Base-by-base conservation (phyloP, 2,888 invertebrate species). In the Tipula confusa region DNA sequence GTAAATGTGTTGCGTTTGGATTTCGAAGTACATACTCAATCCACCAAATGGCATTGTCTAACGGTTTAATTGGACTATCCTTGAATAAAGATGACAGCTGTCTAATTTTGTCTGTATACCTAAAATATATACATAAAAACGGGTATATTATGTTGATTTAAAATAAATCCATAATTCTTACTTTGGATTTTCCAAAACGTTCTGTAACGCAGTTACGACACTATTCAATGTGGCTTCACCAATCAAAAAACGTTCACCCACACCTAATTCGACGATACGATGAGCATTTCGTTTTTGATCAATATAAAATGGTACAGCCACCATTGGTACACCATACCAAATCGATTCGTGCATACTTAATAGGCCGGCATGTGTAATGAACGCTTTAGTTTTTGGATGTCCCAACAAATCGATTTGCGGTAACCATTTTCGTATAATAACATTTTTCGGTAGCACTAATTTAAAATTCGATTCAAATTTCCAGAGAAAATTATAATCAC, bases 21-120 rank as follows among this genome's bases (percentile, higher is more conserved):
- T 92, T 91, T 9, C 89, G 87, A 0, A 91, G 91, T 0, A 93
- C 91, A 85, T 93, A 91, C 86, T 94, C 93, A 13, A 92, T 90
- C 93, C 93, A 94, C 88, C 92, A 92, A 3, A 92, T 88, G 0
- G 94, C 90, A 38, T 92, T 91, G 1, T 91, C 90, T 4, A 92
- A 88, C 0, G 93, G 92, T 0, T 90, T 87, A 84, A 91, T 87
- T 0, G 91, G 91, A 0, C 93, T 90, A 85, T 92, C 91, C 28
- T 88, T 88, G 86, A 90, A 92, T n/a, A 90, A 87, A 31, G 86
- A 86, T 0, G 91, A 90, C 7, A 80, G 9, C n/a, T 80, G 29
- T 29, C n/a, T 80, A 29, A 15, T 15, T 80, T 31, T 80, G 1
- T 80, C 3, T 15, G 80, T 80, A 9, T 80, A 80, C 1, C 80